Evolutionary conservation across 1,140 invertebrate genomes (phyloP).

Genomic region (Pogonomyrmex californicus): DNA sequence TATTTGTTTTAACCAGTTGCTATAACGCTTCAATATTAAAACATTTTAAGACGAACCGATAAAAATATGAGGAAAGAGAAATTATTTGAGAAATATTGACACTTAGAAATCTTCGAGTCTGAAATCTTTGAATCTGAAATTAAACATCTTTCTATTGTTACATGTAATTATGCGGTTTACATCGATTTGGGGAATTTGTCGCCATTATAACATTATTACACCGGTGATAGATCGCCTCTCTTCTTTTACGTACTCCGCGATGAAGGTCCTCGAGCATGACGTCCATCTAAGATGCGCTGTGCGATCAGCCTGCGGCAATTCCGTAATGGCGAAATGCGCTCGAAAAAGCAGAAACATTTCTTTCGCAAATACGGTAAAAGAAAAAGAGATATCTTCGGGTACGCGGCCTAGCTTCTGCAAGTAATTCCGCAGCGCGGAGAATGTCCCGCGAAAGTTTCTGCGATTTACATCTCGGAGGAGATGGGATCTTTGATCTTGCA

Average conservation of each 20-base stretch:
- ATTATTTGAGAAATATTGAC: not conserved
- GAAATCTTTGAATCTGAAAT: not conserved
- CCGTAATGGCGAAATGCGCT: slow-evolving; percentile 57
- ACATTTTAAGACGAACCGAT: not conserved
- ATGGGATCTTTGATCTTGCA: slow-evolving; percentile 18
- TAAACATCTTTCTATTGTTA: not conserved
- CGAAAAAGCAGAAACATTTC: slow-evolving; percentile 6
- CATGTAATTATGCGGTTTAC: not conserved
- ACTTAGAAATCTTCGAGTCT: not conserved
- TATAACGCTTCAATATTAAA: not conserved
- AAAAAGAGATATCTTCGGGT: not conserved
- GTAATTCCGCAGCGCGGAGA: not conserved
- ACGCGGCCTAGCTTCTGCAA: not conserved
- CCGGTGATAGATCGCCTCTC: slow-evolving; percentile 65
- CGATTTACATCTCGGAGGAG: not conserved
- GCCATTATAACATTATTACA: not conserved
- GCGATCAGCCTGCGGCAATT: slow-evolving; percentile 57
- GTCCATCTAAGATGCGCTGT: slow-evolving; percentile 44
- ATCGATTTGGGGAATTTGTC: not conserved
- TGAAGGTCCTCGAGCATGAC: slow-evolving; percentile 61
- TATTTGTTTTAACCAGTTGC: not conserved
- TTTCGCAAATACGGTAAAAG: not conserved
- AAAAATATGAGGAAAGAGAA: not conserved
- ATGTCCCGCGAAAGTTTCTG: not conserved
- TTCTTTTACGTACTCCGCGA: slow-evolving; percentile 76